A percentile compares a stretch with the other conserved stretches of the same genome.
Evolutionary conservation across 2,888 invertebrate species (phyloP).

Genomic region (Lamellibrachia satsuma): DNA sequence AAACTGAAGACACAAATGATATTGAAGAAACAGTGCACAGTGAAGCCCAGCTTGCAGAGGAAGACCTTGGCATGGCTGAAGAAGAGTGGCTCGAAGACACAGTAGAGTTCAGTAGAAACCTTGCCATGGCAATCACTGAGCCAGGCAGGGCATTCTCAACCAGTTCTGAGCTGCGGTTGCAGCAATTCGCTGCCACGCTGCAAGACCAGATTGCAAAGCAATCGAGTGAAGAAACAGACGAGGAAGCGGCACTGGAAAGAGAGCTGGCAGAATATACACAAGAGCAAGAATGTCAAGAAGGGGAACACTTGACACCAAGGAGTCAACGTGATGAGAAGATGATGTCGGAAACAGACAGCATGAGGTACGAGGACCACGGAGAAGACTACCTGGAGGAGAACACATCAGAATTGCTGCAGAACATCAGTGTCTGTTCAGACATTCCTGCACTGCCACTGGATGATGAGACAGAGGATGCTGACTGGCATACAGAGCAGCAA

Average conservation of each 20-base stretch:
- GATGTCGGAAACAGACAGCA: neutral
- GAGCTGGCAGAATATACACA: neutral
- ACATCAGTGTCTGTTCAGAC: constrained; percentile 5
- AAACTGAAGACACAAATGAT: neutral
- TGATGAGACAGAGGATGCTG: neutral
- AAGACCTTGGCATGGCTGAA: neutral
- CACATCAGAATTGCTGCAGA: constrained; percentile 12
- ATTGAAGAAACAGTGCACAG: neutral
- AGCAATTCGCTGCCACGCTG: neutral
- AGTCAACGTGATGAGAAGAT: neutral
- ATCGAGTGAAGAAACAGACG: neutral
- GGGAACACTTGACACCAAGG: neutral
- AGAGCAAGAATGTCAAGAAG: neutral
- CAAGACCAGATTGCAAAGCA: constrained; percentile 1
- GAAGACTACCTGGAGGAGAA: neutral
- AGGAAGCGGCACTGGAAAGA: neutral
- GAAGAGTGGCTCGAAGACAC: neutral
- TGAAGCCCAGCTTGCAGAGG: neutral
- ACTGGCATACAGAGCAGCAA: neutral
- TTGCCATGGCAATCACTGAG: neutral
- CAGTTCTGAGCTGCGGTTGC: neutral
- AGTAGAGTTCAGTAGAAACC: neutral
- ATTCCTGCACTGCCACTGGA: neutral
- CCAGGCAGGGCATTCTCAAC: neutral
- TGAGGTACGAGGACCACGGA: neutral